A percentile compares a stretch with the other conserved stretches of the same genome.
Conservation (phyloP, 2,797 vertebrate genomes). For the Neoniphon sammara region DNA sequence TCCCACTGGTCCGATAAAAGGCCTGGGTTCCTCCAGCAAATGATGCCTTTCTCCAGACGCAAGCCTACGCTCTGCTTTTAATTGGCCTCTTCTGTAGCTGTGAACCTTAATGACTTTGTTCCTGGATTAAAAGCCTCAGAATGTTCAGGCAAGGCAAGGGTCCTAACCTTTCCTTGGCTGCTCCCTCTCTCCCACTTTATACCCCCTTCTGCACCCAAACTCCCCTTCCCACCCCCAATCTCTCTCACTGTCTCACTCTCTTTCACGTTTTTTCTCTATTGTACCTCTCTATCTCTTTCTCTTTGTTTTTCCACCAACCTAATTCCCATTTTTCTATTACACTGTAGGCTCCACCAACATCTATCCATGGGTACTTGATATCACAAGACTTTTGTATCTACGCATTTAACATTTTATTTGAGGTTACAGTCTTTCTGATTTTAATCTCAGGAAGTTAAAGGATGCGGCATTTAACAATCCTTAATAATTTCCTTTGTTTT, state of each 20-base stretch:
- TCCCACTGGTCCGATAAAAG: constrained; percentile 77
- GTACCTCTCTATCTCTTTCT: background rate
- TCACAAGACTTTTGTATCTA: background rate
- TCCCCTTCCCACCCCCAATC: constrained; percentile 16
- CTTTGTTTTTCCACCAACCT: background rate
- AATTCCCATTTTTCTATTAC: constrained; percentile 18
- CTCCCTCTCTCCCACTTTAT: constrained; percentile 25
- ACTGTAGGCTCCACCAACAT: no score
- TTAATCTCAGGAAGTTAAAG: constrained; percentile 51
- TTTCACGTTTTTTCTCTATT: constrained; percentile 16
- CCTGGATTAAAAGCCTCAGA: constrained; percentile 80
- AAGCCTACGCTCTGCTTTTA: constrained; percentile 74
- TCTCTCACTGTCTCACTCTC: background rate
- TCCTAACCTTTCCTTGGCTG: constrained; percentile 75
- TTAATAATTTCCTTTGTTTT: constrained; percentile 45
- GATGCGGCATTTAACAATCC: constrained; percentile 50
- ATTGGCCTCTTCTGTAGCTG: constrained; percentile 80
- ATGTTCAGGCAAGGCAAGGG: constrained; percentile 73
- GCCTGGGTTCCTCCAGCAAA: constrained; percentile 73
- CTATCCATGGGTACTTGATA: no score
- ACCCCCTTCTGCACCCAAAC: background rate
- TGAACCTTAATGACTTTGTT: constrained; percentile 84
- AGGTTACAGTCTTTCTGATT: background rate
- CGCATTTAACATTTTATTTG: background rate
- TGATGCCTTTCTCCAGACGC: constrained; percentile 71